phyloP scores from a whole-genome alignment of 2,888 invertebrate species.

The Hemistola chrysoprasaria region DNA sequence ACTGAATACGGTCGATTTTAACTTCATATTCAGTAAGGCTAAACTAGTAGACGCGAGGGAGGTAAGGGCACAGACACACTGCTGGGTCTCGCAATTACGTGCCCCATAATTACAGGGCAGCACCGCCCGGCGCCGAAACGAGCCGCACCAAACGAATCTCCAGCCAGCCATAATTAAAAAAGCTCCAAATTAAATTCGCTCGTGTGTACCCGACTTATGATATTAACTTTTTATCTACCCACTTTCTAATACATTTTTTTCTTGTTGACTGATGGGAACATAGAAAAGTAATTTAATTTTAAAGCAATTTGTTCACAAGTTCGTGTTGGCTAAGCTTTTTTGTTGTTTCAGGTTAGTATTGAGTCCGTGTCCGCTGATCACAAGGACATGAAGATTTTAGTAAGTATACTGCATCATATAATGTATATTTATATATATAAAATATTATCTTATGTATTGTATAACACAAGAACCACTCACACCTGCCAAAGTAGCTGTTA shows the following conservation, averaged over 20 bases:
- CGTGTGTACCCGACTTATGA: slow-evolving; percentile 76
- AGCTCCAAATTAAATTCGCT: slow-evolving; percentile 82
- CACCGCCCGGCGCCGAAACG: slow-evolving; percentile 75
- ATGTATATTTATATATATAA: slow-evolving; percentile 57
- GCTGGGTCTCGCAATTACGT: slow-evolving; percentile 76
- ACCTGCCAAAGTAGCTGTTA: slow-evolving; percentile 12
- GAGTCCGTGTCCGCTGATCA: slow-evolving; percentile 75
- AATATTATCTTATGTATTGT: slow-evolving; percentile 19
- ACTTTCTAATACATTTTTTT: slow-evolving; percentile 76
- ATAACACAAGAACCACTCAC: not conserved
- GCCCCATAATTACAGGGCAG: slow-evolving; percentile 80
- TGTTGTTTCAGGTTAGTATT: slow-evolving; percentile 75
- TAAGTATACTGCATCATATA: slow-evolving; percentile 67
- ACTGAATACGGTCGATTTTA: slow-evolving; percentile 13
- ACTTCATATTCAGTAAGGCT: slow-evolving; percentile 32
- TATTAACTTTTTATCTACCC: slow-evolving; percentile 73
- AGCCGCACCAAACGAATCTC: slow-evolving; percentile 68
- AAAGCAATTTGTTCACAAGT: slow-evolving; percentile 28
- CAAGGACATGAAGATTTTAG: slow-evolving; percentile 81
- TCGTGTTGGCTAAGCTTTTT: slow-evolving; percentile 21
- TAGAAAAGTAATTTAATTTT: slow-evolving; percentile 38
- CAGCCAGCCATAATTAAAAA: slow-evolving; percentile 80
- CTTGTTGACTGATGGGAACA: slow-evolving; percentile 52
- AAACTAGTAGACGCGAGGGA: slow-evolving; percentile 54
- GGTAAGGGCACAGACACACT: slow-evolving; percentile 51